Base-by-base conservation (phyloP, 2,113 vertebrate species). In the Callocephalon fimbriatum region DNA sequence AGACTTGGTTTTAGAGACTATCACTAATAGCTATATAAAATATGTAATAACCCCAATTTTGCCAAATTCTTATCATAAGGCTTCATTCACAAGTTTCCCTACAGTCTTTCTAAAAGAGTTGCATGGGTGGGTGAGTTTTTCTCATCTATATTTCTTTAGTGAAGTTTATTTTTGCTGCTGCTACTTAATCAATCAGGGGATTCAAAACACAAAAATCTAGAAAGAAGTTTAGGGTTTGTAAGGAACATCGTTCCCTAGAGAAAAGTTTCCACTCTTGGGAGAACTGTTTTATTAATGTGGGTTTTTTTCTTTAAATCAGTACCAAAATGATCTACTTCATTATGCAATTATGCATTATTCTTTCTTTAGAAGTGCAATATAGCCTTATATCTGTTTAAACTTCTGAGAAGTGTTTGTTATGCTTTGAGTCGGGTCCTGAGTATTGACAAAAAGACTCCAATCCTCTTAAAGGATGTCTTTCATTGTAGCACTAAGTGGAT, bases 61-160 rank as follows among this genome's bases (percentile, higher is more conserved):
- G 14, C 5, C 31, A 48, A 78, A 37, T 65, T 85, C 19, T 65
- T 71, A 18, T 38, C 72, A 15, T 29, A 79, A 80, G 3, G 9
- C 5, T 90, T 85, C 15, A 14, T 71, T 78, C 61, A 10, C 15
- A 80, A 67, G 17, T 38, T 80, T 76, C 18, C 23, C 7, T 56
- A 15, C 2, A 25, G 32, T n/a, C 17, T 58, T 76, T 88, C 58
- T 25, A 21, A 50, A 78, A 54, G 1, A 15, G 5, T 40, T 65
- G 5, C 29, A 37, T 22, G 10, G 21, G n/a, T 42, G 2, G 1
- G 0, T 7, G 20, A 32, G 10, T 1, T 50, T 74, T 82, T 54
- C 29, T 19, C 19, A n/a, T 48, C 15, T 74, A 2, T 8, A 21
- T 61, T 59, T 12, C 21, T 68, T 87, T 63, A 13, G 5, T 31